phyloP scores from a whole-genome alignment of 2,113 vertebrate genomes.

The Triplophysa tibetana region DNA sequence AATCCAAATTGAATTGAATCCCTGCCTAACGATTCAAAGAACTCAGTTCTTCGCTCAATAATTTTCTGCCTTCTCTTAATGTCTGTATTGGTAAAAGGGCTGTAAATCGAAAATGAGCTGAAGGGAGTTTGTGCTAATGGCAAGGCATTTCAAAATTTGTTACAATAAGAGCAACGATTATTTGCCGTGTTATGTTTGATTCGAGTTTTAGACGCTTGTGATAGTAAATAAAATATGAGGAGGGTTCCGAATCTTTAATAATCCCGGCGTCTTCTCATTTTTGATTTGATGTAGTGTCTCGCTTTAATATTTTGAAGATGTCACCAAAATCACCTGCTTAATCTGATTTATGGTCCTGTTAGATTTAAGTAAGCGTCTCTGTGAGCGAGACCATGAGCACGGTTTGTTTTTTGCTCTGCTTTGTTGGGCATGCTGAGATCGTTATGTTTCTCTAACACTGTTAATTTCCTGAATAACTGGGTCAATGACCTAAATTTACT shows the following conservation, averaged over 20 bases:
- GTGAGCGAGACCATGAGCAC: neutral
- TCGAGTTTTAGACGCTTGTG: neutral
- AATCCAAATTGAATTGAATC: too few relatives aligned
- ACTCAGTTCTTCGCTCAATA: too few relatives aligned
- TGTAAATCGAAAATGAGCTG: too few relatives aligned
- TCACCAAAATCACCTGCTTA: constrained; percentile 45
- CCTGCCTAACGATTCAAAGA: too few relatives aligned
- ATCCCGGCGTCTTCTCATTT: neutral
- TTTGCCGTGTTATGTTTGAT: neutral
- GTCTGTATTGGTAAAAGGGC: neutral
- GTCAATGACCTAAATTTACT: constrained; percentile 57
- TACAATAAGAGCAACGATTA: neutral
- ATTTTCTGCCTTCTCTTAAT: too few relatives aligned
- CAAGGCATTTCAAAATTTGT: neutral
- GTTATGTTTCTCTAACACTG: constrained; percentile 28
- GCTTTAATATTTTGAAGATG: constrained; percentile 30
- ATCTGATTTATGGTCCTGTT: constrained; percentile 49
- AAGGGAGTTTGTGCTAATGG: too few relatives aligned
- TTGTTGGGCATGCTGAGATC: constrained; percentile 33
- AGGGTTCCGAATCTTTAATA: neutral
- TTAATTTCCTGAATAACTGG: constrained; percentile 58
- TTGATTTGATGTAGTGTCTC: constrained; percentile 21
- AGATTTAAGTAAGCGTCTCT: constrained; percentile 21
- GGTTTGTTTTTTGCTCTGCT: neutral
- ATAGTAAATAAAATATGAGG: neutral